These are phyloP conservation scores for Anthoptus insignis DNA, from an alignment of 2,888 invertebrate species.

Conservation along the genomic window DNA sequence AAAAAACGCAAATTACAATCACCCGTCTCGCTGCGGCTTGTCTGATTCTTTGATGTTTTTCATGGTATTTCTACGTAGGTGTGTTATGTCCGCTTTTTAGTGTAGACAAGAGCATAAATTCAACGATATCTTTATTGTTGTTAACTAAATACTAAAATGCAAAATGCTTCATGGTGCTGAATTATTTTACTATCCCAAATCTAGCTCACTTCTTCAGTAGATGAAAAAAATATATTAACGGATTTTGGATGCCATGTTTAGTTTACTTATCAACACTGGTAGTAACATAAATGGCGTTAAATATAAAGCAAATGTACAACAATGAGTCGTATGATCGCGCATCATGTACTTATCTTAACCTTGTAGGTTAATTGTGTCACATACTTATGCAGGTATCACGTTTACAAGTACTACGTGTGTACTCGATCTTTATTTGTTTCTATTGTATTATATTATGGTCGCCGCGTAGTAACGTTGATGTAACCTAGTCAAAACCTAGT, in stretches of 20 bases:
- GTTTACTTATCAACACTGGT: no score
- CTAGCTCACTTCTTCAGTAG: no score
- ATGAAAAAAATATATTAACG: no score
- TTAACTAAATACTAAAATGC: no score
- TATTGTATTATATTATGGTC: background rate
- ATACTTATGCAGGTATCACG: conserved; percentile 16
- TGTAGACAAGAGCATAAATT: no score
- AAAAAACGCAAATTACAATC: conserved; percentile 33
- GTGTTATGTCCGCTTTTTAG: no score
- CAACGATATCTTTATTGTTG: no score
- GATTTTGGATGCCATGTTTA: no score
- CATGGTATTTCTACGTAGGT: no score
- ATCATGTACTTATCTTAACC: conserved; percentile 18
- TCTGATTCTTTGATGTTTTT: conserved; percentile 24
- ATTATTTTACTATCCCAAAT: no score
- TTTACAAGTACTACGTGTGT: conserved; percentile 13
- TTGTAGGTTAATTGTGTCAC: conserved; percentile 27
- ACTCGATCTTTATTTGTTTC: background rate
- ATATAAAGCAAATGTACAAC: background rate
- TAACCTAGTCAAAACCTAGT: no score
- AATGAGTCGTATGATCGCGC: conserved; percentile 5
- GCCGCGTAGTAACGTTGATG: background rate
- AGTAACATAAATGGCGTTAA: background rate
- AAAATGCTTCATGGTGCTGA: no score
- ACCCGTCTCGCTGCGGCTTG: conserved; percentile 21